Evolutionary conservation across 2,888 invertebrate genomes (phyloP).

Genomic region (Mycogona germanica): DNA sequence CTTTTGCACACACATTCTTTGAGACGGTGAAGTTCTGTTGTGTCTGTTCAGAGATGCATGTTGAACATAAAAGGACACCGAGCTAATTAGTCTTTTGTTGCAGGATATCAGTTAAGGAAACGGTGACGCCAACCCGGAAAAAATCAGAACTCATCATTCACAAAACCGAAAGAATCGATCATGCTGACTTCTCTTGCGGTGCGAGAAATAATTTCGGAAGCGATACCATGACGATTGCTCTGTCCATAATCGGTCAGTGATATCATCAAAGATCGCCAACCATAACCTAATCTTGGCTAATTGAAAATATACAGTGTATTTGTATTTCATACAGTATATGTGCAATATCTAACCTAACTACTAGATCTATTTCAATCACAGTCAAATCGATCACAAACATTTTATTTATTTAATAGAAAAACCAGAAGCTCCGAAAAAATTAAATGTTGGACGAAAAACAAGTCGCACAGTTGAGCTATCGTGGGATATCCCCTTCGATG

Average conservation of each 20-base stretch:
- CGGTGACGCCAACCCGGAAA: conserved; percentile 1
- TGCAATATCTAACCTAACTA: too few species aligned
- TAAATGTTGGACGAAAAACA: conserved; percentile 32
- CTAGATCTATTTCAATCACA: background rate
- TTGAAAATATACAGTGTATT: too few species aligned
- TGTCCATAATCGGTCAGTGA: conserved; percentile 12
- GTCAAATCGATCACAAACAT: too few species aligned
- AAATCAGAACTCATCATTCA: conserved; percentile 18
- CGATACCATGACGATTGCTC: conserved; percentile 12
- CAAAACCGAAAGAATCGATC: conserved; percentile 17
- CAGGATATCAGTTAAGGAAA: conserved; percentile 15
- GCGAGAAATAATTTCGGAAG: conserved; percentile 18
- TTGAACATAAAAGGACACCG: too few species aligned
- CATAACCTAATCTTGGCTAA: too few species aligned
- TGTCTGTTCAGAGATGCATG: too few species aligned
- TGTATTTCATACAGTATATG: too few species aligned
- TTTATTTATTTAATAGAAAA: too few species aligned
- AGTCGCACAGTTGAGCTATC: conserved; percentile 36
- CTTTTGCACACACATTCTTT: too few species aligned
- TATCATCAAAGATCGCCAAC: background rate
- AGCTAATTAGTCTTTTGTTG: too few species aligned
- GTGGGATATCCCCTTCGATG: conserved; percentile 37
- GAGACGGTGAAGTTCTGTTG: too few species aligned
- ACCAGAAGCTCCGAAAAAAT: conserved; percentile 36
- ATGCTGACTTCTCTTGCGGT: conserved; percentile 16